These are phyloP conservation scores for Xenotilapia longispinis DNA, from an alignment of 2,113 vertebrate species.

Conservation along the genomic window DNA sequence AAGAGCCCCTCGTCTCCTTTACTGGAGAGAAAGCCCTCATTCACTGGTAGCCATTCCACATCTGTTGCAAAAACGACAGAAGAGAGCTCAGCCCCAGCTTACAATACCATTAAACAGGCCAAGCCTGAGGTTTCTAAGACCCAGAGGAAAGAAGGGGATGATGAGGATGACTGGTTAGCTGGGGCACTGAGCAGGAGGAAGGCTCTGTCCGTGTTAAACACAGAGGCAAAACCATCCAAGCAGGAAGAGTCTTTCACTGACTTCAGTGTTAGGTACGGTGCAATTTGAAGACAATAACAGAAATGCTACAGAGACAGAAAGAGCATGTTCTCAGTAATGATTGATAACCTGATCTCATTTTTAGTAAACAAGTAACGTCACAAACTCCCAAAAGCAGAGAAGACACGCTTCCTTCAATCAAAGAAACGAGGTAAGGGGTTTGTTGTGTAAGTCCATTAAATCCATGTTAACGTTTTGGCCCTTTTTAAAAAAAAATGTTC, in stretches of 20 bases:
- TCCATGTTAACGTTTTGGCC: neutral
- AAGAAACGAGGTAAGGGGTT: slow-evolving; percentile 25
- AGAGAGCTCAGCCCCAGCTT: neutral
- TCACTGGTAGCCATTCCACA: neutral
- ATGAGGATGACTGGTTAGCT: slow-evolving; percentile 76
- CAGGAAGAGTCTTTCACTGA: slow-evolving; percentile 10
- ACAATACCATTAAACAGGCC: neutral
- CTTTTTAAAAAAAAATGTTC: neutral
- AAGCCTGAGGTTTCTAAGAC: slow-evolving; percentile 1
- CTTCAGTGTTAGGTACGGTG: slow-evolving; percentile 38
- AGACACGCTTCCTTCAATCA: slow-evolving; percentile 1
- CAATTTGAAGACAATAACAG: neutral
- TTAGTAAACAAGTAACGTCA: slow-evolving; percentile 43
- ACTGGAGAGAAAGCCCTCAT: slow-evolving; percentile 10
- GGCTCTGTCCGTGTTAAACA: slow-evolving; percentile 10
- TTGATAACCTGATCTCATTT: neutral
- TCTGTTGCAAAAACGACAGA: neutral
- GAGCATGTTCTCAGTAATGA: neutral
- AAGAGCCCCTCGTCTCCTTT: slow-evolving; percentile 4
- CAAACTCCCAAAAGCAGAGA: slow-evolving; percentile 13
- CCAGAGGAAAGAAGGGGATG: slow-evolving; percentile 2
- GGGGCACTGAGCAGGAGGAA: slow-evolving; percentile 75
- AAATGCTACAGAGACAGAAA: neutral
- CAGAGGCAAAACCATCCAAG: slow-evolving; percentile 27
- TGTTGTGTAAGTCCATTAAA: neutral